phyloP scores from a whole-genome alignment of 2,888 invertebrate species.

The Serripes groenlandicus region DNA sequence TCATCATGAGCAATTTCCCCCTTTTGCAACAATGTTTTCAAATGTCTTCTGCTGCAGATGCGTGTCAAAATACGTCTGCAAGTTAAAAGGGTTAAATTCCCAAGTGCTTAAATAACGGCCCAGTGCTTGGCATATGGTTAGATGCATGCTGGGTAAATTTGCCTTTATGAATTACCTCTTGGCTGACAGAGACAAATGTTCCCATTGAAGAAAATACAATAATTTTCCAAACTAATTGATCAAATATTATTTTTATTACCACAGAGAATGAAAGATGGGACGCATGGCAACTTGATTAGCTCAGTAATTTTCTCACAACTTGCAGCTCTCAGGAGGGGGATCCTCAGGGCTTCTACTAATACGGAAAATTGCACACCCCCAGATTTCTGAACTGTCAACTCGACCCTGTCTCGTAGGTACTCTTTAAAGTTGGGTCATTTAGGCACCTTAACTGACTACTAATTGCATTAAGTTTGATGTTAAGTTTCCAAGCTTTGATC shows the following conservation, averaged over 20 bases:
- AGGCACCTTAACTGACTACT: too few species aligned
- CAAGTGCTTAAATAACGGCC: not conserved
- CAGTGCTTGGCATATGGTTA: slow-evolving; percentile 21
- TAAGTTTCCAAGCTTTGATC: too few species aligned
- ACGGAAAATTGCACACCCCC: too few species aligned
- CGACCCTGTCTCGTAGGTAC: too few species aligned
- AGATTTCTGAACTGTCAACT: too few species aligned
- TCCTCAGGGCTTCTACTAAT: too few species aligned
- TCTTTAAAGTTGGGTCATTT: too few species aligned
- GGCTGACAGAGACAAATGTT: slow-evolving; percentile 47
- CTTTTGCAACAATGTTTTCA: too few species aligned
- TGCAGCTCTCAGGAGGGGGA: not conserved
- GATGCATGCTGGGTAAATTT: slow-evolving; percentile 32
- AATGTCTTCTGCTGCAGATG: too few species aligned
- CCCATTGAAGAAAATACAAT: slow-evolving; percentile 43
- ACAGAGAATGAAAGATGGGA: slow-evolving; percentile 29
- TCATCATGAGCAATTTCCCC: too few species aligned
- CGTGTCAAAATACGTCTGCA: too few species aligned
- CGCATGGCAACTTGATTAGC: slow-evolving; percentile 44
- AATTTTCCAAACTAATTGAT: slow-evolving; percentile 55
- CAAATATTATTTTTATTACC: slow-evolving; percentile 46
- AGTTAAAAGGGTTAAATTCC: slow-evolving; percentile 2
- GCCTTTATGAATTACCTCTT: slow-evolving; percentile 4
- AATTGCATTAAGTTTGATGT: too few species aligned
- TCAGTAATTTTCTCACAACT: slow-evolving; percentile 44